Evolutionary conservation across 2,888 invertebrate genomes (phyloP), one percentile per base, ranked within the genome.

Genomic region (Yponomeuta sedellus): DNA sequence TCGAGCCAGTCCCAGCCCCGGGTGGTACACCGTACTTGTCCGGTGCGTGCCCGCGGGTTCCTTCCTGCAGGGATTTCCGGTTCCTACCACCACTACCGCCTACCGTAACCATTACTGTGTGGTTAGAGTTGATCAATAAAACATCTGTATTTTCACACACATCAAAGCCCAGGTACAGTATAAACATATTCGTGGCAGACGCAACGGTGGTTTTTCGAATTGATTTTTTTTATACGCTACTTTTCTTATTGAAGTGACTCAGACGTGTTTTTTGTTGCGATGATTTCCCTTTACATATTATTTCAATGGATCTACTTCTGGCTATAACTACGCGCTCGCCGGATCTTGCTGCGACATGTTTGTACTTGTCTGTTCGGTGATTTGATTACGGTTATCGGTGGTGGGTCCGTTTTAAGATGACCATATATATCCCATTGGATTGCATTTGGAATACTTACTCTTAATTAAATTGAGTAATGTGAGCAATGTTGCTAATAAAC

Each of bases 51-150:
- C 68, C 71, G 71, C 71, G 71, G 72, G 74, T 77, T 79, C 77
- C 77, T 77, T 79, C 77, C 77, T 77, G 76, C 70, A 71, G 73
- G 74, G 73, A 75, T 73, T 76, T 82, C 78, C 78, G 78, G 75
- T 71, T 71, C 64, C 69, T 59, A 70, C 72, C 69, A 68, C 70
- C 68, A 67, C 70, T 68, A 39, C 19, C 40, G n/a, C 8, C 44
- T 16, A 20, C 22, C 44, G 10, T 58, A 22, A 58, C n/a, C 57
- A 40, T 57, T 64, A 64, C 52, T 10, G 56, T 52, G 56, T 52
- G 56, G 64, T 65, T 44, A 44, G 57, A 44, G 63, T 10, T 19
- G 22, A 58, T 20, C 58, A 58, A 58, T 58, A 58, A 58, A 34
- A 5, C 34, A 34, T 34, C 20, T 11, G 10, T 58, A 58, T 52